A percentile compares a stretch with the other conserved stretches of the same genome.
Conservation (phyloP, 2,888 invertebrate species). For the Andrena marginata region DNA sequence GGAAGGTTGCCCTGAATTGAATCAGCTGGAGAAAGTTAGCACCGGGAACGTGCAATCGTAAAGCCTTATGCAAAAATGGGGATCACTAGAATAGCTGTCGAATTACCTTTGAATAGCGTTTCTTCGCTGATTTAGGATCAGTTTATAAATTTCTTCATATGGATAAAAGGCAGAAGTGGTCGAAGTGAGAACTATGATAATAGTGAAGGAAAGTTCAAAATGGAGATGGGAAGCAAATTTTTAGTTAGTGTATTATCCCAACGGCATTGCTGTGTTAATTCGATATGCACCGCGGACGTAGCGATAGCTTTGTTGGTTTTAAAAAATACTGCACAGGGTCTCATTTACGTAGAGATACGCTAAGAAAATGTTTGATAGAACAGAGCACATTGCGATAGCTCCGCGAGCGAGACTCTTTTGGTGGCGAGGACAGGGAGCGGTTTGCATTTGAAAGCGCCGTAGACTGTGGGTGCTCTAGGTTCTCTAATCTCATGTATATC, state of each 20-base stretch:
- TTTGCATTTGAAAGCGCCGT: constrained; percentile 36
- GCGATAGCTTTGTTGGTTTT: too few relatives aligned
- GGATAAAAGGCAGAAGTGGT: constrained; percentile 1
- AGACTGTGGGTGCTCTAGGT: not conserved
- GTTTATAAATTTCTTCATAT: not conserved
- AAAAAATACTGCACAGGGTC: too few relatives aligned
- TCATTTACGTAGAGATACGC: not conserved
- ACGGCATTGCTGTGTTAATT: too few relatives aligned
- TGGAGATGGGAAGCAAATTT: not conserved
- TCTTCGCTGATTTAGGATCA: constrained; percentile 1
- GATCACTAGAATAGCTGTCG: not conserved
- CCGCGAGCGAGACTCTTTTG: not conserved
- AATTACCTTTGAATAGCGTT: not conserved
- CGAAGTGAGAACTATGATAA: not conserved
- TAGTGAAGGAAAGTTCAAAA: not conserved
- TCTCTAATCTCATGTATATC: not conserved
- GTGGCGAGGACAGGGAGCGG: constrained; percentile 8
- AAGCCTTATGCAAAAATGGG: not conserved
- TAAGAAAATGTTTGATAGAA: not conserved
- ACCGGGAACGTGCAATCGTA: not conserved
- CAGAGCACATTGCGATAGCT: not conserved
- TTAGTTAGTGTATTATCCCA: not conserved
- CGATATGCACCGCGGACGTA: too few relatives aligned
- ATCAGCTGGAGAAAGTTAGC: not conserved
- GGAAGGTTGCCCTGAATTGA: not conserved